phyloP scores from a whole-genome alignment of 2,888 invertebrate species.

The Drosophila helvetica region DNA sequence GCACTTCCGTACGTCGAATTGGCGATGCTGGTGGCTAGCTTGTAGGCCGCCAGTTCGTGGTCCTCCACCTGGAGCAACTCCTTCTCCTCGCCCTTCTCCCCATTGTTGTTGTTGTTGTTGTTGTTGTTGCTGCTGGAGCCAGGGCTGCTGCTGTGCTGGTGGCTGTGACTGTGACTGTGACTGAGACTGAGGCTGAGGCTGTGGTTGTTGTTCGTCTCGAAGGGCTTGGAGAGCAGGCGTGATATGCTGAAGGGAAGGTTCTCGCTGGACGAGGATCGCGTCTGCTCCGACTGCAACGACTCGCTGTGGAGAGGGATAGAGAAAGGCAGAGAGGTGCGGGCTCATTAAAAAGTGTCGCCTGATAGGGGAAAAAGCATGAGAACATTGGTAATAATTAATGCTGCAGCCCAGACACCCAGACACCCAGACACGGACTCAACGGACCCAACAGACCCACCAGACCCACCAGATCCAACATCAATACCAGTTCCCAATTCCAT shows the following conservation, averaged over 20 bases:
- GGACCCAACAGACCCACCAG: background rate
- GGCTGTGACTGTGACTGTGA: conserved; percentile 47
- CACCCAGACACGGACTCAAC: no score
- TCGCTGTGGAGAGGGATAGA: conserved; percentile 72
- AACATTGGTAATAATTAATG: conserved; percentile 56
- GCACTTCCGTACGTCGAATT: conserved; percentile 82
- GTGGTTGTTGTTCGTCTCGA: conserved; percentile 85
- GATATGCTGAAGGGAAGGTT: conserved; percentile 92
- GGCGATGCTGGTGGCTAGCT: conserved; percentile 83
- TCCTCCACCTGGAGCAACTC: conserved; percentile 81
- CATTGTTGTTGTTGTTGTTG: conserved; percentile 43
- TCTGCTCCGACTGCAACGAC: conserved; percentile 84
- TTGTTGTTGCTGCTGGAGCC: conserved; percentile 47
- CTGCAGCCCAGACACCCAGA: background rate
- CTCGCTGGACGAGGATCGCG: conserved; percentile 84
- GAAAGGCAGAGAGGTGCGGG: conserved; percentile 18
- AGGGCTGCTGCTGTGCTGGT: conserved; percentile 51
- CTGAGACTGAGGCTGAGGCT: conserved; percentile 43
- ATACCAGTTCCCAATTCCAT: conserved; percentile 8
- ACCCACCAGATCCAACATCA: background rate
- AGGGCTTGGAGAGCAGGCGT: conserved; percentile 90
- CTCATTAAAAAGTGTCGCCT: conserved; percentile 70
- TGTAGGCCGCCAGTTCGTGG: conserved; percentile 83
- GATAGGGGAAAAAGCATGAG: conserved; percentile 63
- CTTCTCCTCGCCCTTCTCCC: conserved; percentile 79